These are phyloP conservation scores for Saxicola maurus DNA, from an alignment of 2,797 vertebrate species.

Conservation along the genomic window DNA sequence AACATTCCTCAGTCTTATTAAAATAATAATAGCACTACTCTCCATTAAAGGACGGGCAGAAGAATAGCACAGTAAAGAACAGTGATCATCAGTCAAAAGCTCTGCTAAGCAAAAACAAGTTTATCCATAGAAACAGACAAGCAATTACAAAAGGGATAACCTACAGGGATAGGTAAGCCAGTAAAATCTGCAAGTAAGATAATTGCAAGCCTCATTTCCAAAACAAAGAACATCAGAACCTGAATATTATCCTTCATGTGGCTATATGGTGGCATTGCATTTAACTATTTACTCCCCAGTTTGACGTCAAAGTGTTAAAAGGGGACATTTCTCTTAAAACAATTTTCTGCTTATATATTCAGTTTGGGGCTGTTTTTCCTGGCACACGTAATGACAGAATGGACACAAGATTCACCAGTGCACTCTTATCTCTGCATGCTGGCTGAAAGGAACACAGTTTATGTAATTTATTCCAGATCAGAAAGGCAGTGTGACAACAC, in stretches of 20 bases:
- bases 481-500: neutral
- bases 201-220: neutral
- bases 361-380: neutral
- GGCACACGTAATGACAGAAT: neutral
- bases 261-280: neutral
- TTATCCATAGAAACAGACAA: neutral
- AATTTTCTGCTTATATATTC: neutral
- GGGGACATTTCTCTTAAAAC: neutral
- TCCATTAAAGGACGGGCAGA: neutral
- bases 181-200: neutral
- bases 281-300: neutral
- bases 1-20: neutral
- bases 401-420: neutral
- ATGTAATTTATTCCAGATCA: neutral
- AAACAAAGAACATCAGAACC: neutral
- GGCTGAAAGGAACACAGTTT: neutral
- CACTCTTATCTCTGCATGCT: neutral
- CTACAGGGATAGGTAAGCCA: neutral
- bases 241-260: neutral
- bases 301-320: neutral
- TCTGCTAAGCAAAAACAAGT: neutral
- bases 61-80: neutral
- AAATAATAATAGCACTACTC: neutral
- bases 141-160: neutral
- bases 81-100: neutral